Conservation (phyloP, 2,888 invertebrate genomes). For the Abscondita cerata region DNA sequence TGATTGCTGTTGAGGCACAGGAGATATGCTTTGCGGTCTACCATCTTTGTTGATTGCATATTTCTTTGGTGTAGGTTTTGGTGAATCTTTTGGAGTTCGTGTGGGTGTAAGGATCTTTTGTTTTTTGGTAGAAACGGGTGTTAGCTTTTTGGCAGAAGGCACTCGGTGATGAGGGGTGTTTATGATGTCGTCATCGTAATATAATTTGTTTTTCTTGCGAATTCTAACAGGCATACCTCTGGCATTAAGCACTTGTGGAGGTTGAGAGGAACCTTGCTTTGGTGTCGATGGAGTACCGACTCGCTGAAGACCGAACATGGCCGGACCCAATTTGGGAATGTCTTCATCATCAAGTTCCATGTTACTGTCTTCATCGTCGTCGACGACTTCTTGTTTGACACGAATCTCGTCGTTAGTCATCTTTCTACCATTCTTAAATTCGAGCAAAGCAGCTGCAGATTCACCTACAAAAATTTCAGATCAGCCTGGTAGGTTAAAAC, state of each 20-base stretch:
- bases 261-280: slow-evolving; percentile 71
- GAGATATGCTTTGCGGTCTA: slow-evolving; percentile 45
- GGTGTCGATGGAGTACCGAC: slow-evolving; percentile 81
- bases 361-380: slow-evolving; percentile 67
- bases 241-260: slow-evolving; percentile 82
- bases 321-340: slow-evolving; percentile 77
- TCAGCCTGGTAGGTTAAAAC: neutral
- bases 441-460: slow-evolving; percentile 62
- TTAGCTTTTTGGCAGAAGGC: slow-evolving; percentile 73
- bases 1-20: slow-evolving; percentile 62
- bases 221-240: slow-evolving; percentile 91
- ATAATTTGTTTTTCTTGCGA: slow-evolving; percentile 83
- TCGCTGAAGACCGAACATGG: slow-evolving; percentile 80
- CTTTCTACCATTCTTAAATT: slow-evolving; percentile 64
- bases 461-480: slow-evolving; percentile 58
- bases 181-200: slow-evolving; percentile 88
- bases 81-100: slow-evolving; percentile 41
- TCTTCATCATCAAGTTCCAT: slow-evolving; percentile 66
- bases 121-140: slow-evolving; percentile 62
- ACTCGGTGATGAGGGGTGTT: slow-evolving; percentile 79
- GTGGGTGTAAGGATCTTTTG: slow-evolving; percentile 44
- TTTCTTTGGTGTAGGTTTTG: slow-evolving; percentile 50
- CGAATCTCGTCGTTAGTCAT: slow-evolving; percentile 50
- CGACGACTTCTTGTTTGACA: slow-evolving; percentile 51
- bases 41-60: slow-evolving; percentile 23